Percentiles rank a stretch among this genome's conserved stretches.
These are phyloP conservation scores for Marmota flaviventris DNA, from an alignment of 2,113 vertebrate genomes.

Conservation along the genomic window DNA sequence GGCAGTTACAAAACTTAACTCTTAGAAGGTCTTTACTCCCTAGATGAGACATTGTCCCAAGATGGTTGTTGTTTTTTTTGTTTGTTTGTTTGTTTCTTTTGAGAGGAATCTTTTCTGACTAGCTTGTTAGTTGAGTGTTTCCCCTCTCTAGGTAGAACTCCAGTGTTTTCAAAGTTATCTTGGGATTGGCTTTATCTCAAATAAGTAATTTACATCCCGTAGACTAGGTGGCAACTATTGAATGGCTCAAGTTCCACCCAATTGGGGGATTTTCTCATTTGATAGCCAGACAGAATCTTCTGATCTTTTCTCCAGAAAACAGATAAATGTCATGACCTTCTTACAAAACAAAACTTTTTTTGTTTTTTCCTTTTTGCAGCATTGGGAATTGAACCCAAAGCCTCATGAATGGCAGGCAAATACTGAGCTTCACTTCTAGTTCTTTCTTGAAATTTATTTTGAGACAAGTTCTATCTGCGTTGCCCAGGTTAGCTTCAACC, in stretches of 20 bases:
- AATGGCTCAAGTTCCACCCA: background rate
- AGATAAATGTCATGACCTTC: background rate
- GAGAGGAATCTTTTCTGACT: background rate
- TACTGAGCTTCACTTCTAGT: background rate
- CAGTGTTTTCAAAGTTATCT: background rate
- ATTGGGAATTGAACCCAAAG: no score
- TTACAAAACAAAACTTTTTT: background rate
- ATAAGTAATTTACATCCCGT: background rate
- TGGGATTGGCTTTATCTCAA: background rate
- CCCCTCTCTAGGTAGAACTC: conserved; percentile 37
- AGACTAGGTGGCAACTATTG: background rate
- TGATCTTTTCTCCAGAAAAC: background rate
- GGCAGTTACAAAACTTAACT: background rate
- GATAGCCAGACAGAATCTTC: background rate
- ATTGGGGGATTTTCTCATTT: background rate
- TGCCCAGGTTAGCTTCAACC: background rate
- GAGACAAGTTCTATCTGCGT: background rate
- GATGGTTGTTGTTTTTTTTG: no score
- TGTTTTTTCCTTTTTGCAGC: no score
- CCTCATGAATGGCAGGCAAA: no score
- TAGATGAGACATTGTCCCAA: background rate
- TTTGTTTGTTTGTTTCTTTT: background rate
- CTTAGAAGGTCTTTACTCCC: background rate
- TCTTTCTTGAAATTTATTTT: background rate
- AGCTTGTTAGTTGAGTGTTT: background rate